A percentile compares a stretch with the other conserved stretches of the same genome.
These are phyloP conservation scores for Manacus vitellinus DNA, from an alignment of 2,113 vertebrate genomes.

Conservation along the genomic window DNA sequence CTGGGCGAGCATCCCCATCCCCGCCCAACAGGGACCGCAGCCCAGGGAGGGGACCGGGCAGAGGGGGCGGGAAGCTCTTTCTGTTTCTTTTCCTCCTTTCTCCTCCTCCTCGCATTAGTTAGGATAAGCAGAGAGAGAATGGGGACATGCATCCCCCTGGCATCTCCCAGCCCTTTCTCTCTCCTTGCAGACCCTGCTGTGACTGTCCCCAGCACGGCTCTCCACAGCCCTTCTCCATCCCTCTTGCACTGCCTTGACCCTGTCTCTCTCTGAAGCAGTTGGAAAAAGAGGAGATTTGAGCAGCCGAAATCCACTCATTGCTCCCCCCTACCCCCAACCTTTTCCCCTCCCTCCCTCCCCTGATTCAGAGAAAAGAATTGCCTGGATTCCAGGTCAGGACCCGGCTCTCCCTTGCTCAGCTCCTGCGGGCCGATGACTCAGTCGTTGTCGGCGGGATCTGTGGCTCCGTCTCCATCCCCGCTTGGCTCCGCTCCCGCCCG, in stretches of 20 bases:
- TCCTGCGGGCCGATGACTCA: slow-evolving; percentile 27
- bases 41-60: background rate
- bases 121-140: background rate
- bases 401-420: background rate
- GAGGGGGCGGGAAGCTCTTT: background rate
- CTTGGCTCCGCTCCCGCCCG: background rate
- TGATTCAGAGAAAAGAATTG: background rate
- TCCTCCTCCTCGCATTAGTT: background rate
- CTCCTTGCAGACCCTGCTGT: background rate
- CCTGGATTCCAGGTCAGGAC: slow-evolving; percentile 8
- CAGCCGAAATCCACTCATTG: background rate
- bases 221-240: background rate
- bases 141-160: accelerated
- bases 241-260: background rate
- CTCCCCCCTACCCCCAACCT: background rate
- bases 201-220: background rate
- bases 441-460: background rate
- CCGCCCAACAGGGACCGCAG: accelerated
- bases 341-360: background rate
- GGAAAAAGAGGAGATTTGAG: background rate
- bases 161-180: background rate
- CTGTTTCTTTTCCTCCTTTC: background rate
- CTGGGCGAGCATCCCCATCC: background rate
- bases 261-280: accelerated
- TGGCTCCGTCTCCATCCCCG: background rate